phyloP scores from a whole-genome alignment of 2,113 vertebrate genomes.

The Oreotragus oreotragus region DNA sequence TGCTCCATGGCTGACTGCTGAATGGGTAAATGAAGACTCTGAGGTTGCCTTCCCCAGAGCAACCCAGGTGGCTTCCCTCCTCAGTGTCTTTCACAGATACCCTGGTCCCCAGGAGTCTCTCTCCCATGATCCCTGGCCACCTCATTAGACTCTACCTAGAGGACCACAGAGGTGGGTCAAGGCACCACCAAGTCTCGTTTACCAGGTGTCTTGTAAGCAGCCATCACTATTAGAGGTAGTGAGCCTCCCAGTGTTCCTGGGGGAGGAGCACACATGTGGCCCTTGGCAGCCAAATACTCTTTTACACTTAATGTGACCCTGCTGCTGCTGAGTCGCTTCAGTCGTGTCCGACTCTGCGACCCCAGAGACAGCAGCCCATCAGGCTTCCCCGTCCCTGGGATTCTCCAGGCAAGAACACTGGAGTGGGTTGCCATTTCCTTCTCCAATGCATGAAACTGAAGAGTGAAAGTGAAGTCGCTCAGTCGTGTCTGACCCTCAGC shows the following conservation, averaged over 20 bases:
- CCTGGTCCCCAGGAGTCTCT: neutral
- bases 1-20: neutral
- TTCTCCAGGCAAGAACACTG: too few relatives aligned
- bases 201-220: neutral
- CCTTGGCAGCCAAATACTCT: neutral
- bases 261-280: neutral
- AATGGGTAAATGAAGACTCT: neutral
- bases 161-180: neutral
- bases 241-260: neutral
- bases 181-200: neutral
- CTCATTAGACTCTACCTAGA: neutral
- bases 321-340: too few relatives aligned
- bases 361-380: too few relatives aligned
- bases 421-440: too few relatives aligned
- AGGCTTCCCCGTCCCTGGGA: too few relatives aligned
- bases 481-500: too few relatives aligned
- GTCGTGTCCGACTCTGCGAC: too few relatives aligned
- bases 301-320: neutral
- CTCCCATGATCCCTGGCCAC: neutral
- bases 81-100: neutral
- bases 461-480: too few relatives aligned
- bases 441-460: too few relatives aligned
- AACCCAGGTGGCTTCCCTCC: neutral
- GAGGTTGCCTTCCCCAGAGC: neutral
- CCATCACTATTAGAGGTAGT: neutral